Evolutionary conservation across 1,140 invertebrate genomes (phyloP).

Genomic region (Aphaenogaster floridana): DNA sequence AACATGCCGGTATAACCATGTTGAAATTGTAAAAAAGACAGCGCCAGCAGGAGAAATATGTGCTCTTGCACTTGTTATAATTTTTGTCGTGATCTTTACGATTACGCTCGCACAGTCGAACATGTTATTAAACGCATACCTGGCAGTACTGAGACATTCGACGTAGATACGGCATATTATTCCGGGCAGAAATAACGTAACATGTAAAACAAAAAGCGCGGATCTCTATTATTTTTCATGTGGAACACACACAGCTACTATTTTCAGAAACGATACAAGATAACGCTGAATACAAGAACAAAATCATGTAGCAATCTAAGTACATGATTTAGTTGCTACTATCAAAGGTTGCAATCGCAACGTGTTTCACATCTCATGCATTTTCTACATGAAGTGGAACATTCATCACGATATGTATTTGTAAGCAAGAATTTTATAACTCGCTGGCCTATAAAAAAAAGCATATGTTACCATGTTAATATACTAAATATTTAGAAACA

Average conservation of each 20-base stretch:
- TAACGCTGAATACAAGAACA: neutral
- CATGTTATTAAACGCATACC: slow-evolving; percentile 65
- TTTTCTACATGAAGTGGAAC: neutral
- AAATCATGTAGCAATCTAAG: neutral
- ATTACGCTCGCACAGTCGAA: slow-evolving; percentile 50
- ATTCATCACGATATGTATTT: slow-evolving; percentile 4
- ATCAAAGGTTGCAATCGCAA: neutral
- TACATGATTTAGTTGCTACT: neutral
- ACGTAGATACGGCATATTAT: neutral
- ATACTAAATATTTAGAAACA: slow-evolving; percentile 46
- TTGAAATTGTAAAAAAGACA: slow-evolving; percentile 6
- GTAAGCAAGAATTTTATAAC: neutral
- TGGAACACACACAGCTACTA: neutral
- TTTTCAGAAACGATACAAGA: neutral
- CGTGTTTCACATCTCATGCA: neutral
- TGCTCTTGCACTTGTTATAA: slow-evolving; percentile 58
- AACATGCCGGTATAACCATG: too few relatives aligned
- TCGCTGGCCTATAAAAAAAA: neutral
- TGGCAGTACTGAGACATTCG: slow-evolving; percentile 68
- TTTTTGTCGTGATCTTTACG: slow-evolving; percentile 65
- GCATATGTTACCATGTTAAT: neutral
- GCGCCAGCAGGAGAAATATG: slow-evolving; percentile 35
- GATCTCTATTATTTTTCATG: neutral
- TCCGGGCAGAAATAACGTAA: slow-evolving; percentile 13
- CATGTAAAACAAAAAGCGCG: neutral